A percentile compares a stretch with the other conserved stretches of the same genome.
Evolutionary conservation across 2,113 vertebrate species (phyloP).

Genomic region (Setophaga petechia): DNA sequence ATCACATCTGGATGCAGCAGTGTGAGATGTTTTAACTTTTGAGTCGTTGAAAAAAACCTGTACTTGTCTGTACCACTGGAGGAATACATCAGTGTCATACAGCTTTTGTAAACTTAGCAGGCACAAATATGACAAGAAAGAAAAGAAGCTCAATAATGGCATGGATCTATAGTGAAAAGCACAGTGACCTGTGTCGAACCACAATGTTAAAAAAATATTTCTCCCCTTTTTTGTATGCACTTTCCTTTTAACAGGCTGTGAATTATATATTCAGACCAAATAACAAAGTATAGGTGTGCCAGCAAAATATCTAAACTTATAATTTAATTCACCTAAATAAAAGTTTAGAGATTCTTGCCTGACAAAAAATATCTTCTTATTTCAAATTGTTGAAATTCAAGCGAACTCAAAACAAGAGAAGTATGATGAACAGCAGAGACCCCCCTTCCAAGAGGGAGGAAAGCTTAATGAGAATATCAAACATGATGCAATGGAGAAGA

Average conservation of each 20-base stretch:
- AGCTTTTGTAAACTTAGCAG: background rate
- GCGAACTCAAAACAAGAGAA: background rate
- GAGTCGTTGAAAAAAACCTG: background rate
- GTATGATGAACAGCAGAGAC: background rate
- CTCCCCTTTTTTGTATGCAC: background rate
- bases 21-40: background rate
- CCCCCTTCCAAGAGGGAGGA: fast-evolving
- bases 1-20: background rate
- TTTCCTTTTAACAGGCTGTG: background rate
- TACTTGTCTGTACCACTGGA: background rate
- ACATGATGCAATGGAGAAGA: background rate
- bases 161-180: background rate
- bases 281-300: background rate
- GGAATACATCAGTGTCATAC: background rate
- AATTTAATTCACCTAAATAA: background rate
- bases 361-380: background rate
- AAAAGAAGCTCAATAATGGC: background rate
- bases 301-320: background rate
- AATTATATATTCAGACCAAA: background rate
- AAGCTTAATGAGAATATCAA: background rate
- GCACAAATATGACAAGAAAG: background rate
- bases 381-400: background rate
- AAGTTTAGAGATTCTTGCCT: background rate
- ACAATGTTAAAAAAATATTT: background rate
- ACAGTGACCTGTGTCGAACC: fast-evolving